Conservation (phyloP, 2,113 vertebrate species). For the Recurvirostra avosetta region DNA sequence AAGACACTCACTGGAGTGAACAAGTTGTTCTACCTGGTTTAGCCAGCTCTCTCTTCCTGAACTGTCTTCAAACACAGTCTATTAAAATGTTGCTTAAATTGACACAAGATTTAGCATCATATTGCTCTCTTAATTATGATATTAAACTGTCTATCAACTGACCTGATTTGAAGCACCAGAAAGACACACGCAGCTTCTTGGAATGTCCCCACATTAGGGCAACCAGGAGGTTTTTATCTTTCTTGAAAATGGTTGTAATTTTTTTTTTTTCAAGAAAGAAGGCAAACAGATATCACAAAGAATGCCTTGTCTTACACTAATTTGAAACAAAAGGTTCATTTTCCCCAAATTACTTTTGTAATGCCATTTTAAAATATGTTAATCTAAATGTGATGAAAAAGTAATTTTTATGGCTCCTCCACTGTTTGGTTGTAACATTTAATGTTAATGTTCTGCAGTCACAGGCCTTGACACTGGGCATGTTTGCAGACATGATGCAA, state of each 20-base stretch:
- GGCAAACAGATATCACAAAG: background rate
- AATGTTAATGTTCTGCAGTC: background rate
- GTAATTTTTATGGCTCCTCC: background rate
- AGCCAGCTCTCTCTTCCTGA: background rate
- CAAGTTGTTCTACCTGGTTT: background rate
- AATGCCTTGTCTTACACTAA: background rate
- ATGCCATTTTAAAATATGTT: background rate
- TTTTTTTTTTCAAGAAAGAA: background rate
- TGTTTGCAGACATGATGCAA: conserved; percentile 23
- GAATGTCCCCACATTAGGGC: background rate
- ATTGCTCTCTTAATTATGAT: background rate
- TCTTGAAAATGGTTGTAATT: background rate
- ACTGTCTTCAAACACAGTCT: background rate
- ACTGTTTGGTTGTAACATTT: background rate
- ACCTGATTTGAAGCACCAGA: background rate
- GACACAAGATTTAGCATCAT: background rate
- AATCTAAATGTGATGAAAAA: background rate
- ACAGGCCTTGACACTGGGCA: background rate
- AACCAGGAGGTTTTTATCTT: background rate
- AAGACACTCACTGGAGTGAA: background rate
- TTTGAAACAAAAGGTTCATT: background rate
- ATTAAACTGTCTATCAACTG: background rate
- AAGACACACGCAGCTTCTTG: background rate
- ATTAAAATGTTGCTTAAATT: background rate
- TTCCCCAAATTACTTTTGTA: background rate